phyloP scores from a whole-genome alignment of 2,113 vertebrate genomes.

The Rhinopomastus cyanomelas region DNA sequence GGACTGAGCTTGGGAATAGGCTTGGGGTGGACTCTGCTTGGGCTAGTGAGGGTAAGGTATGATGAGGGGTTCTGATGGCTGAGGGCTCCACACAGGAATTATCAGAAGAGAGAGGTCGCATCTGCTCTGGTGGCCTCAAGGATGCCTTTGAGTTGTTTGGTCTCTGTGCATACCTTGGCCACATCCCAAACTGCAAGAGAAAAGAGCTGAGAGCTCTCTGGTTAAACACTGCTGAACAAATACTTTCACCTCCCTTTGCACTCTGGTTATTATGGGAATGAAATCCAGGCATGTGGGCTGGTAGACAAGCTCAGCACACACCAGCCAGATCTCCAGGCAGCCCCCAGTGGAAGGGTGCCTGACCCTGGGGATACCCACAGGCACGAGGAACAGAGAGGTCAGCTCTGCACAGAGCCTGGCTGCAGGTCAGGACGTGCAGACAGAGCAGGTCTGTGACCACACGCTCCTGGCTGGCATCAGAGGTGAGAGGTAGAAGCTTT shows the following conservation, averaged over 20 bases:
- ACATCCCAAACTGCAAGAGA: neutral
- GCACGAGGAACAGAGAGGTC: neutral
- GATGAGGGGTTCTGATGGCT: neutral
- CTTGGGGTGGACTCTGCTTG: neutral
- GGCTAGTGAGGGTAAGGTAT: neutral
- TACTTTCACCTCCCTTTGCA: neutral
- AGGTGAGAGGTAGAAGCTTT: neutral
- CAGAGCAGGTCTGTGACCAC: neutral
- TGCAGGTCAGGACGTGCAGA: neutral
- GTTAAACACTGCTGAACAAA: neutral
- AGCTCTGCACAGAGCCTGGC: neutral
- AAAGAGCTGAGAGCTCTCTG: neutral
- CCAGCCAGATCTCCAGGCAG: neutral
- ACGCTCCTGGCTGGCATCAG: neutral
- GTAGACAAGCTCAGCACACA: neutral
- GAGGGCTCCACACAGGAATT: neutral
- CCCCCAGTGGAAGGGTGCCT: accelerated
- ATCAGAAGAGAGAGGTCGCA: neutral
- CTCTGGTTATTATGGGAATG: neutral
- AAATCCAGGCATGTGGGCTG: neutral
- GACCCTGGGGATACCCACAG: accelerated
- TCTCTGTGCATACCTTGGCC: neutral
- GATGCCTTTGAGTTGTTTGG: neutral
- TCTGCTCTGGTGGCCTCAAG: neutral
- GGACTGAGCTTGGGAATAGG: neutral